Evolutionary conservation across 1,140 invertebrate genomes (phyloP).

Genomic region (Oryctes rhinoceros): DNA sequence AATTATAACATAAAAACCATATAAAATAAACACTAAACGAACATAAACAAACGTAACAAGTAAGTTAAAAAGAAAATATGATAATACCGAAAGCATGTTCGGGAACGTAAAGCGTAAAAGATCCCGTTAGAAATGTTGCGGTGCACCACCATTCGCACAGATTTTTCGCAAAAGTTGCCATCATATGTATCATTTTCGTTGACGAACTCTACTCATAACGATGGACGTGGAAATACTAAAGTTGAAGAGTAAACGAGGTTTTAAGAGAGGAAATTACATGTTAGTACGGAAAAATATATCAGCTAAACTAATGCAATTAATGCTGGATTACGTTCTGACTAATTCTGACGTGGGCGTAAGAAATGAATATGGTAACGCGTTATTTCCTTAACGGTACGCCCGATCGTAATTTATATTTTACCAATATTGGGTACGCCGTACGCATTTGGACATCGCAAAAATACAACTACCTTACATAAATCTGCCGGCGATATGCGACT

Average conservation of each 20-base stretch:
- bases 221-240: conserved; percentile 39
- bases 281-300: conserved; percentile 5
- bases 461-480: not conserved
- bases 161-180: conserved; percentile 29
- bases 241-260: conserved; percentile 33
- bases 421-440: not conserved
- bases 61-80: not conserved
- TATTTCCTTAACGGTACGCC: not conserved
- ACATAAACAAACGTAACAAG: not conserved
- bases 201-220: conserved; percentile 24
- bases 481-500: not conserved
- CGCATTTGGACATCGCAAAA: not conserved
- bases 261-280: conserved; percentile 35
- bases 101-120: conserved; percentile 16
- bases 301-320: not conserved
- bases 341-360: conserved; percentile 27
- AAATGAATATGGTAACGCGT: conserved; percentile 18
- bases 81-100: conserved; percentile 31
- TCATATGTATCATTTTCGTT: conserved; percentile 27
- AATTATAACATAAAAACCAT: not conserved
- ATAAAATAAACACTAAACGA: too few species aligned
- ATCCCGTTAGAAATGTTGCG: conserved; percentile 11
- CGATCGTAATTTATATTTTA: conserved; percentile 21
- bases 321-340: not conserved
- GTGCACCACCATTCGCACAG: conserved; percentile 38